Percentiles rank a stretch among this genome's conserved stretches.
Evolutionary conservation across 2,888 invertebrate genomes (phyloP).

Genomic region (Platycnemis pennipes): DNA sequence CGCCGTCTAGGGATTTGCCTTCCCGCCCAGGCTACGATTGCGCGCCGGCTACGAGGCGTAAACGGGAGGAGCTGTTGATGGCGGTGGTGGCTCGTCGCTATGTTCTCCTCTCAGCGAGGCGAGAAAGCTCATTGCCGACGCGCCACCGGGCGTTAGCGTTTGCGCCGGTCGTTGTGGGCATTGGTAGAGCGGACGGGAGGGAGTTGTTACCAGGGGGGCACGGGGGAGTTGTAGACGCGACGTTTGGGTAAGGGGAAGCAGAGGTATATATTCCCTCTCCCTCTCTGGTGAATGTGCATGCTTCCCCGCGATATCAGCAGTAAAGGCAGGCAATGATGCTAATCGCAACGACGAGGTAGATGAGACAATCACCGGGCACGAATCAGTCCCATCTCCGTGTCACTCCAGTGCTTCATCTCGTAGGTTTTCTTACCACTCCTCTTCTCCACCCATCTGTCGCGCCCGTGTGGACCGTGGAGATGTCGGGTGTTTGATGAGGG

Average conservation of each 20-base stretch:
- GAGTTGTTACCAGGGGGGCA: background rate
- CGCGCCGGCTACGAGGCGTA: background rate
- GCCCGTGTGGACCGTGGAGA: background rate
- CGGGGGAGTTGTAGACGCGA: no score
- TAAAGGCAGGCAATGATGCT: background rate
- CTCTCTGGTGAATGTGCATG: background rate
- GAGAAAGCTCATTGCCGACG: background rate
- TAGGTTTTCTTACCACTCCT: background rate
- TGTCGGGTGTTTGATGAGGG: background rate
- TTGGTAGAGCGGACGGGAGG: background rate
- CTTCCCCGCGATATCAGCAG: background rate
- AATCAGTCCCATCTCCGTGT: background rate
- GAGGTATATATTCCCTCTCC: no score
- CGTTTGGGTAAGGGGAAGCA: no score
- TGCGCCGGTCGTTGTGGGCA: conserved; percentile 23
- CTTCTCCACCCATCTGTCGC: background rate
- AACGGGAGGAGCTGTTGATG: background rate
- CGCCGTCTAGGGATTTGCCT: conserved; percentile 26
- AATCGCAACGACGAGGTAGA: conserved; percentile 23
- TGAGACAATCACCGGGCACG: conserved; percentile 13
- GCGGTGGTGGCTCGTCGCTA: background rate
- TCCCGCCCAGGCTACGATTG: background rate
- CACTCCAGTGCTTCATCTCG: background rate
- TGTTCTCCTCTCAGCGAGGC: background rate
- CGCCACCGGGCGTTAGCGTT: background rate